phyloP scores from a whole-genome alignment of 2,113 vertebrate species.

The Odobenus rosmarus region DNA sequence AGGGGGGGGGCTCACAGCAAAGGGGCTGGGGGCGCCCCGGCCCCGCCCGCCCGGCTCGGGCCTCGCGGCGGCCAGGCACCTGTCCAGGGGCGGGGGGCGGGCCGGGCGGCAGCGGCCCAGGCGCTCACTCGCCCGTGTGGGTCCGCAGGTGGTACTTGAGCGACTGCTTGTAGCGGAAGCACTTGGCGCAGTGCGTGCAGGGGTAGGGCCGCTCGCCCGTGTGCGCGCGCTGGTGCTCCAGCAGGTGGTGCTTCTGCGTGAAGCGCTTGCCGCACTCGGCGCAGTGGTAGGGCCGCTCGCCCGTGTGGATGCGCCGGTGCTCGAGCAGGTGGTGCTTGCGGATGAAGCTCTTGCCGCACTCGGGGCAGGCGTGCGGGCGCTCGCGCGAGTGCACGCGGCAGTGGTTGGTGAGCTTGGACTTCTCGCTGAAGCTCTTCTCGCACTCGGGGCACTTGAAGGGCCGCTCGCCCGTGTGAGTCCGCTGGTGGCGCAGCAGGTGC shows the following conservation, averaged over 20 bases:
- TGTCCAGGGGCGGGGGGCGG: neutral
- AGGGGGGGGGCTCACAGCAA: neutral
- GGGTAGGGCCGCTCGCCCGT: slow-evolving; percentile 89
- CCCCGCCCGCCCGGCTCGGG: neutral
- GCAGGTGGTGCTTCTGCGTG: slow-evolving; percentile 89
- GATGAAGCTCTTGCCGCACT: slow-evolving; percentile 90
- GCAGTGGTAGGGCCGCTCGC: slow-evolving; percentile 89
- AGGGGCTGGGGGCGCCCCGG: neutral
- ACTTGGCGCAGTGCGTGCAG: slow-evolving; percentile 89
- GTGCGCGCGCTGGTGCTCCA: slow-evolving; percentile 89
- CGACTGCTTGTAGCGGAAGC: slow-evolving; percentile 91
- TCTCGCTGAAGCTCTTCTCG: slow-evolving; percentile 90
- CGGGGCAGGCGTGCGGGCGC: slow-evolving; percentile 87
- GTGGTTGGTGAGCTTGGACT: slow-evolving; percentile 89
- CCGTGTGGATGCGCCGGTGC: slow-evolving; percentile 90
- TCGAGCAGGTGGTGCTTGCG: slow-evolving; percentile 88
- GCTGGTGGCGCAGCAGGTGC: slow-evolving; percentile 89
- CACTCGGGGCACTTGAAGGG: slow-evolving; percentile 89
- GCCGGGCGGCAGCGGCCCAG: neutral
- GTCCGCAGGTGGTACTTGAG: slow-evolving; percentile 91
- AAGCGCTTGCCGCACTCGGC: slow-evolving; percentile 89
- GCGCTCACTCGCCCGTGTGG: slow-evolving; percentile 87
- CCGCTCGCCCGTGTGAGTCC: slow-evolving; percentile 89
- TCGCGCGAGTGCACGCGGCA: slow-evolving; percentile 90
- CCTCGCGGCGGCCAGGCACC: neutral